A percentile compares a stretch with the other conserved stretches of the same genome.
Evolutionary conservation across 2,888 invertebrate species (phyloP).

Genomic region (Drosophila neutralis): DNA sequence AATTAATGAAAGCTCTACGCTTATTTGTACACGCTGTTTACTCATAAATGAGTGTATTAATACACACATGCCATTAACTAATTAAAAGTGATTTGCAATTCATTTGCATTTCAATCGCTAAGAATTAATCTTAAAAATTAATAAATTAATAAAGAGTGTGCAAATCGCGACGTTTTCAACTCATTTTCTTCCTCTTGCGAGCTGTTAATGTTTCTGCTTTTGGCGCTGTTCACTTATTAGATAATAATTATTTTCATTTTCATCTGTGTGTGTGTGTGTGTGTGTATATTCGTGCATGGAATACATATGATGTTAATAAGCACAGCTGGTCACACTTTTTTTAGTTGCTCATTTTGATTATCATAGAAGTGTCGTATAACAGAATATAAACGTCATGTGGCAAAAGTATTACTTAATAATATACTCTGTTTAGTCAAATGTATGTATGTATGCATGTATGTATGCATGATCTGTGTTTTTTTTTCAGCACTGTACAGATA

Average conservation of each 20-base stretch:
- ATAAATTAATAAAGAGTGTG: slow-evolving; percentile 1
- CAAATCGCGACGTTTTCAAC: not conserved
- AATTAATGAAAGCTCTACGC: not conserved
- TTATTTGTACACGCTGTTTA: not conserved
- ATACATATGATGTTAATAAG: slow-evolving; percentile 14
- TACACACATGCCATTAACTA: not conserved
- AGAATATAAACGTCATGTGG: slow-evolving; percentile 41
- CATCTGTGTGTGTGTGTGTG: not conserved
- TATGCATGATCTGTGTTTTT: not conserved
- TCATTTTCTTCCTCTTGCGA: slow-evolving; percentile 24
- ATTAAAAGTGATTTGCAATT: not conserved
- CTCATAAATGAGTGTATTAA: not conserved
- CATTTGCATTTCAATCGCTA: not conserved
- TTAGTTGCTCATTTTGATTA: slow-evolving; percentile 10
- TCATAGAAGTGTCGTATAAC: not conserved
- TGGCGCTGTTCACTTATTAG: slow-evolving; percentile 30
- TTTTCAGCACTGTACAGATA: slow-evolving; percentile 38
- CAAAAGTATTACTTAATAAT: slow-evolving; percentile 33
- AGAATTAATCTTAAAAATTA: not conserved
- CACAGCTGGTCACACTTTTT: slow-evolving; percentile 22
- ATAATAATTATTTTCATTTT: slow-evolving; percentile 45
- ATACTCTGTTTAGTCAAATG: slow-evolving; percentile 34
- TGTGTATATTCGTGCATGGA: slow-evolving; percentile 11
- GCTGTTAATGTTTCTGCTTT: slow-evolving; percentile 18
- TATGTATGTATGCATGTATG: not conserved